phyloP scores from a whole-genome alignment of 2,888 invertebrate species.

The Brachycybe producta region DNA sequence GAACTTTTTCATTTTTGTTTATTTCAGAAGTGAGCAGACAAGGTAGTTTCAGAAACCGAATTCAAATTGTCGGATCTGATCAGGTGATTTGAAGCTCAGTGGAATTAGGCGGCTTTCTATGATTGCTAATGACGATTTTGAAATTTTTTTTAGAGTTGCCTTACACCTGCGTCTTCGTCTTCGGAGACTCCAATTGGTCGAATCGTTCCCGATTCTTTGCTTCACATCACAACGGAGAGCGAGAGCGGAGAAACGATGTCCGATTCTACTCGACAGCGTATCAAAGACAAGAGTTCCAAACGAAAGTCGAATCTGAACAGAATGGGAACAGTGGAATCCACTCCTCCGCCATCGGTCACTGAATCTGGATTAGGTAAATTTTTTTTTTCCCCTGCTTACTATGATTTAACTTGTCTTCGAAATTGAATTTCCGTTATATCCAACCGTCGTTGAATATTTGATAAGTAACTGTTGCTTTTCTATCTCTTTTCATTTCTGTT shows the following conservation, averaged over 20 bases:
- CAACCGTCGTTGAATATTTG: too few species aligned
- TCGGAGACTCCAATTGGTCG: conserved; percentile 2
- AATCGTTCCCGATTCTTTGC: not conserved
- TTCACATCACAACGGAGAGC: conserved; percentile 13
- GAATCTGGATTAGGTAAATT: conserved; percentile 6
- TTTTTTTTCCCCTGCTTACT: too few species aligned
- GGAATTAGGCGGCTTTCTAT: not conserved
- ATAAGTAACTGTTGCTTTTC: too few species aligned
- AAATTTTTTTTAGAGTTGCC: not conserved
- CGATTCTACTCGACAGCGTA: not conserved
- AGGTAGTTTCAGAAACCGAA: conserved; percentile 17
- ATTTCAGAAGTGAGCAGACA: conserved; percentile 15
- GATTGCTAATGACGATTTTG: not conserved
- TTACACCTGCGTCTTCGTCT: conserved; percentile 7
- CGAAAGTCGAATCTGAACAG: conserved; percentile 52
- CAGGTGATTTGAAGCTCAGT: too few species aligned
- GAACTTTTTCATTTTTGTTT: too few species aligned
- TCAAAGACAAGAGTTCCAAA: conserved; percentile 49
- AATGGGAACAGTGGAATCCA: conserved; percentile 39
- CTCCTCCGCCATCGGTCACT: conserved; percentile 7
- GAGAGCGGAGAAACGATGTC: conserved; percentile 15
- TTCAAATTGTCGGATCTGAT: too few species aligned
- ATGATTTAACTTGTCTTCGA: too few species aligned
- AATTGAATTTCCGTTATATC: too few species aligned
- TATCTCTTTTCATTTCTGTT: too few species aligned